Evolutionary conservation across 2,888 invertebrate species (phyloP).

Genomic region (Oligia latruncula): DNA sequence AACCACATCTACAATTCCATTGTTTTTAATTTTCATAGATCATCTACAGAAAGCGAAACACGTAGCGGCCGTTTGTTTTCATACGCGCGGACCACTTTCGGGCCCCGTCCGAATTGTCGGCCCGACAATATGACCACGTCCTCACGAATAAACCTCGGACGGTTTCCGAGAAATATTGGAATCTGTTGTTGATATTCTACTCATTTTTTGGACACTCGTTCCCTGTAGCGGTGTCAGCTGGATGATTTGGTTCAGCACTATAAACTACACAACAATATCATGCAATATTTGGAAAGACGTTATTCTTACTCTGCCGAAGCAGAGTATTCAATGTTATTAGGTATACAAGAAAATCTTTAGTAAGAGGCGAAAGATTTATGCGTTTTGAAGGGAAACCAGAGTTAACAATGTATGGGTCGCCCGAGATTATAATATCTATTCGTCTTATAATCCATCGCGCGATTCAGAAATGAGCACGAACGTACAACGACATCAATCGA

Average conservation of each 20-base stretch:
- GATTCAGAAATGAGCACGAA: background rate
- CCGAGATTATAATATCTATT: no score
- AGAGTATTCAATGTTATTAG: constrained; percentile 1
- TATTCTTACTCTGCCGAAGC: background rate
- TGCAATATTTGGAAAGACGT: background rate
- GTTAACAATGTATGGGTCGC: constrained; percentile 65
- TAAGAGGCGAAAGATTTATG: constrained; percentile 95
- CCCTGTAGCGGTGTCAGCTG: background rate
- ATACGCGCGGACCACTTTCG: constrained; percentile 69
- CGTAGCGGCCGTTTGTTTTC: constrained; percentile 76
- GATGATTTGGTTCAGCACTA: constrained; percentile 8
- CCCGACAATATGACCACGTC: constrained; percentile 53
- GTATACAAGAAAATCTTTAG: constrained; percentile 94
- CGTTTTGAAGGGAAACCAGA: constrained; percentile 92
- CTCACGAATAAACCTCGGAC: constrained; percentile 55
- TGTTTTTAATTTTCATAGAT: constrained; percentile 39
- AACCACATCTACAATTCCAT: constrained; percentile 40
- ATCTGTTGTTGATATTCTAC: constrained; percentile 41
- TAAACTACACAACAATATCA: background rate
- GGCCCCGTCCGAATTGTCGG: constrained; percentile 67
- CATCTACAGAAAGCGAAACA: constrained; percentile 58
- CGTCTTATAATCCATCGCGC: background rate
- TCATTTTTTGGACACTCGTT: constrained; percentile 25
- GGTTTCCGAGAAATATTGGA: constrained; percentile 38
- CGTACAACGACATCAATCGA: constrained; percentile 19